Conservation (phyloP, 2,888 invertebrate species). For the Zygogramma bicolorata region DNA sequence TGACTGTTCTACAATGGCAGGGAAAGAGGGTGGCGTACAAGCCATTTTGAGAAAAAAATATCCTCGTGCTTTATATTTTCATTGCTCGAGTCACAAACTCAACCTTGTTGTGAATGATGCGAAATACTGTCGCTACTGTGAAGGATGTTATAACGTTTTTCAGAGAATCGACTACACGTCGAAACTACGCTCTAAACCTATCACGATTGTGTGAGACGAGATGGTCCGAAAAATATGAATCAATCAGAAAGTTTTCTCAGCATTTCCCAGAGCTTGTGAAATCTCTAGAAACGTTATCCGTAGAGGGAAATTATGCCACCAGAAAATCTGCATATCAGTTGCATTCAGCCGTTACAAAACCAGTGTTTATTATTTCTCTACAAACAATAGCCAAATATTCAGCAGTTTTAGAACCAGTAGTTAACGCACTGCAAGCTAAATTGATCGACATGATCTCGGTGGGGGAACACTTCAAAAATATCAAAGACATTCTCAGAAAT, state of each 20-base stretch:
- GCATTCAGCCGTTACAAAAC: slow-evolving; percentile 23
- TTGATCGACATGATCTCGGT: no score
- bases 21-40: no score
- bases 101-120: no score
- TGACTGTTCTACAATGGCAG: no score
- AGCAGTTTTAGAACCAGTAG: slow-evolving; percentile 34
- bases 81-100: no score
- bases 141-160: slow-evolving; percentile 35
- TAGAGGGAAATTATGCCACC: slow-evolving; percentile 14
- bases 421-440: slow-evolving; percentile 47
- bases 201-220: slow-evolving; percentile 34
- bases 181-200: slow-evolving; percentile 33
- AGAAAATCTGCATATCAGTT: slow-evolving; percentile 25
- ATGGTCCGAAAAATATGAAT: slow-evolving; percentile 36
- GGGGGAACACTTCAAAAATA: no score
- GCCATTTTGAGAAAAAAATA: no score
- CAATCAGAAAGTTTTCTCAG: not conserved
- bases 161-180: slow-evolving; percentile 29
- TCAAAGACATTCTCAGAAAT: no score
- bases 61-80: no score
- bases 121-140: no score
- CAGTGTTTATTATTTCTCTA: slow-evolving; percentile 15
- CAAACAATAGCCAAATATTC: slow-evolving; percentile 19
- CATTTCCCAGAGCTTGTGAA: slow-evolving; percentile 1
- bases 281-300: slow-evolving; percentile 10